Conservation (phyloP, 2,113 vertebrate genomes). For the Dicentrarchus labrax region DNA sequence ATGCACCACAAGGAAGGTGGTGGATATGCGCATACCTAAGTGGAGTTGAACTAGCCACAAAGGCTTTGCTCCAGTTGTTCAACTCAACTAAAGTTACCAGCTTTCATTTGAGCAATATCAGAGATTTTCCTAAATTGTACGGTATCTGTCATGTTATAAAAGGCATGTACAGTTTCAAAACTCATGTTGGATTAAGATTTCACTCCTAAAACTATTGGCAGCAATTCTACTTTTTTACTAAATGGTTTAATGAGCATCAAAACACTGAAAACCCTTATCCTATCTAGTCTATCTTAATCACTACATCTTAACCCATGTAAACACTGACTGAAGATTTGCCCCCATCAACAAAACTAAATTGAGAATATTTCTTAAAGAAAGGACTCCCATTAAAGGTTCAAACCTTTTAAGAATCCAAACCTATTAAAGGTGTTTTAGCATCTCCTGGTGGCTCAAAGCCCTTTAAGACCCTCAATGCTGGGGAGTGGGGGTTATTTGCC, state of each 20-base stretch:
- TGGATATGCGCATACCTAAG: not conserved
- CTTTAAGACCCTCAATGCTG: not conserved
- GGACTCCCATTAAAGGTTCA: not conserved
- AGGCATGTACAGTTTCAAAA: not conserved
- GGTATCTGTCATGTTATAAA: not conserved
- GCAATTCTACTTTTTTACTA: not conserved
- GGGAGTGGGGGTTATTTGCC: not conserved
- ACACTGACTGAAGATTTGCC: not conserved
- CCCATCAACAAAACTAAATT: not conserved
- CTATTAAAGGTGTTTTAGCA: not conserved
- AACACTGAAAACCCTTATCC: not conserved
- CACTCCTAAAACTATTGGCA: not conserved
- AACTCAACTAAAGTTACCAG: not conserved
- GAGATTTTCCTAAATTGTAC: not conserved
- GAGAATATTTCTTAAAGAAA: not conserved
- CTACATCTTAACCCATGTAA: not conserved
- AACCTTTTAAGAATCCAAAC: not conserved
- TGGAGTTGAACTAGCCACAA: not conserved
- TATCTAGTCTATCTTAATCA: not conserved
- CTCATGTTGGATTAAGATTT: not conserved
- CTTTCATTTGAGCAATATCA: not conserved
- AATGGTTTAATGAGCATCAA: not conserved
- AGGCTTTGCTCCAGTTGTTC: not conserved
- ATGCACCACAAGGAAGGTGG: not conserved
- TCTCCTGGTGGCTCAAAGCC: not conserved